Evolutionary conservation across 2,797 vertebrate genomes (phyloP), one percentile per base, ranked within the genome.

Genomic region (Trachurus trachurus): DNA sequence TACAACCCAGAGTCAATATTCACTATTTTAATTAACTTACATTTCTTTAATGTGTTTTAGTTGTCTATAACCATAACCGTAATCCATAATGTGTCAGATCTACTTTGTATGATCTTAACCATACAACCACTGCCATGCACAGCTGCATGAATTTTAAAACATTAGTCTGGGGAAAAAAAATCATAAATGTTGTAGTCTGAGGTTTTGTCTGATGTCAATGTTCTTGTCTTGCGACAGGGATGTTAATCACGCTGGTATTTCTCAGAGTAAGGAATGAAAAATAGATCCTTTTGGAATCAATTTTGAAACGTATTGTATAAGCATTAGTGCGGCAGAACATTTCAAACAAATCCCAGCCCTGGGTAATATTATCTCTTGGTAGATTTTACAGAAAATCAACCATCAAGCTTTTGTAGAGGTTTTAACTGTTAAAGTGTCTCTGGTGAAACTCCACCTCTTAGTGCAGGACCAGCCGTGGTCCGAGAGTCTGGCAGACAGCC

Each of bases 401-500:
- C 37, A 44, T 68, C 44, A 34, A 17, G 44, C 60, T 17, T 67
- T 29, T 78, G 31, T 17, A 40, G 29, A 60, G 50, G 44, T 57
- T 72, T 72, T 39, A 34, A 40, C 50, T 66, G 19, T 53, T 66
- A 58, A 70, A 81, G 65, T 34, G 63, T 83, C 77, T 66, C 71
- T 50, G 29, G 39, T 85, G 62, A 74, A 71, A 22, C 53, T 19
- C 50, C 66, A 62, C 53, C 57, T 65, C 19, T 45, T 72, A 16
- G n/a, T 42, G 15, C 0, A 62, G 76, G 60, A 81, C 37, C 81
- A 80, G 81, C 64, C 82, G 15, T 65, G 87, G 76, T 87, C 78
- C 40, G 19, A 83, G 82, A 83, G 77, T 78, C 86, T 80, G 85
- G 85, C 86, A 90, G 90, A 86, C 81, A 84, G 84, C 82, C 84